Percentiles rank a stretch among this genome's conserved stretches.
Conservation (phyloP, 1,140 invertebrate species). For the Pseudomyrmex flavicornis region DNA sequence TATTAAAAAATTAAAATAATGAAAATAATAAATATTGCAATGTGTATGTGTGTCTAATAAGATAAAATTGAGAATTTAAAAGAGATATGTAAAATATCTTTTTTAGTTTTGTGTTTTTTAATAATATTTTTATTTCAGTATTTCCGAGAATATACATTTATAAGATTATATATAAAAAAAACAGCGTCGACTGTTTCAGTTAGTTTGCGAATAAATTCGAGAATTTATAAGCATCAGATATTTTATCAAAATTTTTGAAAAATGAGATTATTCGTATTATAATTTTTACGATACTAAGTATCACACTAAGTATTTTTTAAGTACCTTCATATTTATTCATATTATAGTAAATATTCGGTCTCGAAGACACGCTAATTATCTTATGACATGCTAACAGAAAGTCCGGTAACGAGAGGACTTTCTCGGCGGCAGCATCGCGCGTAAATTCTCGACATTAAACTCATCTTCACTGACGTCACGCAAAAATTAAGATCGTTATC, state of each 20-base stretch:
- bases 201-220: background rate
- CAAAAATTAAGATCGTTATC: constrained; percentile 73
- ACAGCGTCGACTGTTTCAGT: background rate
- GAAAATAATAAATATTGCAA: background rate
- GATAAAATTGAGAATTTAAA: no score
- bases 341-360: background rate
- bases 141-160: background rate
- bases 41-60: no score
- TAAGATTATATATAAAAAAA: background rate
- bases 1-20: background rate
- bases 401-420: background rate
- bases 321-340: background rate
- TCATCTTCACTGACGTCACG: constrained; percentile 50
- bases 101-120: no score
- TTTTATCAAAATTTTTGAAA: background rate
- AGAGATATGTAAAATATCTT: no score
- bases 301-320: no score
- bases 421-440: background rate
- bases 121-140: no score
- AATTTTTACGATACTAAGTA: no score
- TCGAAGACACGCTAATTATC: background rate
- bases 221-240: background rate
- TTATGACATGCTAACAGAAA: background rate
- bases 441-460: constrained; percentile 33
- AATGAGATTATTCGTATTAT: no score